phyloP scores from a whole-genome alignment of 2,113 vertebrate genomes.

The Coturnix japonica region DNA sequence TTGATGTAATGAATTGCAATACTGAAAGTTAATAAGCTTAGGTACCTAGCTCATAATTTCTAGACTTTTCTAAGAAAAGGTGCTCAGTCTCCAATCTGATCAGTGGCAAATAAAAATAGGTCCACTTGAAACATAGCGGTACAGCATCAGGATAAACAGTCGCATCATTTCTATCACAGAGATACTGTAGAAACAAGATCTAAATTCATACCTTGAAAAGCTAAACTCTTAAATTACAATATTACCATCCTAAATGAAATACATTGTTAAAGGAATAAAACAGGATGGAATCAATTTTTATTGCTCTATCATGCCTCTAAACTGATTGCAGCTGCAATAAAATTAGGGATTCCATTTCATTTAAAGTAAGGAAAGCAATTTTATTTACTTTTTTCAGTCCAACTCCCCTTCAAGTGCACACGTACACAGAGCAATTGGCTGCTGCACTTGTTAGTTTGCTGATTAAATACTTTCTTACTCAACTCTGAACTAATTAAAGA shows the following conservation, averaged over 20 bases:
- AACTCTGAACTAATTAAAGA: constrained; percentile 80
- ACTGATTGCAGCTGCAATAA: constrained; percentile 68
- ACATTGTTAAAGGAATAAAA: constrained; percentile 59
- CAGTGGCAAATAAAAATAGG: not conserved
- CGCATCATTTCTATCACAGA: not conserved
- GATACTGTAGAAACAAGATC: not conserved
- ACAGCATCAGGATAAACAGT: not conserved
- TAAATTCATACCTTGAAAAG: not conserved
- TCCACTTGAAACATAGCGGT: not conserved
- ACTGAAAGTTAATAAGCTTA: constrained; percentile 53
- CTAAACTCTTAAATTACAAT: constrained; percentile 39
- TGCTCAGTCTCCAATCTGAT: constrained; percentile 12
- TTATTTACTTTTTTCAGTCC: constrained; percentile 77
- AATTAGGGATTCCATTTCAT: constrained; percentile 74
- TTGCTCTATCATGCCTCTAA: constrained; percentile 65
- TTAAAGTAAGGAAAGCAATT: constrained; percentile 73
- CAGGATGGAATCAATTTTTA: constrained; percentile 73
- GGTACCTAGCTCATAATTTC: not conserved
- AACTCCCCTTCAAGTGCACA: not conserved
- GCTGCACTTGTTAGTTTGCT: constrained; percentile 74
- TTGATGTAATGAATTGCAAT: constrained; percentile 51
- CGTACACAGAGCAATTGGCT: constrained; percentile 64
- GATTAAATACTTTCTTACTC: constrained; percentile 82
- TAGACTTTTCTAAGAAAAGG: constrained; percentile 16
- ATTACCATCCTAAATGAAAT: constrained; percentile 36